Evolutionary conservation across 2,113 vertebrate species (phyloP), one percentile per base, ranked within the genome.

Genomic region (Dryoscopus gambensis): DNA sequence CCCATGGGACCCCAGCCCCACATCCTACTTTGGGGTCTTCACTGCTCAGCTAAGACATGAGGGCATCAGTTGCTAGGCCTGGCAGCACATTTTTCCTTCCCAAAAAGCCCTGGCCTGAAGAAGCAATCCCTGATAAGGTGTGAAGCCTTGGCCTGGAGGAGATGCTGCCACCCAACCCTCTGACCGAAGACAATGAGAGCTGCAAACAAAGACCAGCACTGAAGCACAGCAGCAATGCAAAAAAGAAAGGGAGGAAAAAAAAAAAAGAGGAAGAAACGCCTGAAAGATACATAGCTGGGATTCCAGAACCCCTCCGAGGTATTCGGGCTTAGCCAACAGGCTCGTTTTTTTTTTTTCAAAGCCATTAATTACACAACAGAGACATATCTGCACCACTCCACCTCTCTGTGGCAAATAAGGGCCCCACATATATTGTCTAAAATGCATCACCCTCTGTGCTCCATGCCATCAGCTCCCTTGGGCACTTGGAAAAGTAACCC

Each of bases 201-300:
- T 84, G 64, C 47, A 67, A 82, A 94, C 81, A 96, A 95, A 95
- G 94, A 91, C 63, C 39, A 0, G 1, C 24, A 42, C 67, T 74
- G 82, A 1, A 77, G 60, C 53, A 89, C 64, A 92, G 70, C 82
- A 95, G 90, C 63, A 84, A 67, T 21, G 64, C 8, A 49, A 47
- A 44, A 91, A 96, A 79, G 80, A 96, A 79, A 80, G 12, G 27
- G 63, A 33, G 28, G 6, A n/a, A 65, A 81, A 65, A 74, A 44
- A 88, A 74, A 70, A 25, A n/a, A 67, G 7, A 80, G 75, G 81
- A 96, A 96, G 89, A 96, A 96, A 94, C 0, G 93, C 87, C 93
- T 96, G 94, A 94, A 94, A 97, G 97, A 97, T 96, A 96, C 97
- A 97, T 97, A 97, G 96, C 93, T 97, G 94, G 87, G 91, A 97